Base-by-base conservation (phyloP, 2,888 invertebrate genomes). In the Xestobium rufovillosum region DNA sequence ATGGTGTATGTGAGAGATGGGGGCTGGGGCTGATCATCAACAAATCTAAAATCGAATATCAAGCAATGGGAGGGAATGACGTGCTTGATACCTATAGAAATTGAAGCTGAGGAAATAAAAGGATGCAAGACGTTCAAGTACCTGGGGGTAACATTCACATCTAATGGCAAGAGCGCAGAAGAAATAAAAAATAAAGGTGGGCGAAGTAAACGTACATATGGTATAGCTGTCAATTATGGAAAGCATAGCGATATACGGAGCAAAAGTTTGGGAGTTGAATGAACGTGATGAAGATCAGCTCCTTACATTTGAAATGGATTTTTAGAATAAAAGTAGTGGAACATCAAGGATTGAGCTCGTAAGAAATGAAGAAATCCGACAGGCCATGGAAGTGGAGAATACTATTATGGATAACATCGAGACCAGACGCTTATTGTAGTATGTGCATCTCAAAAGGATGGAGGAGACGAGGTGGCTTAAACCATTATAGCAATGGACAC, bases 91-190 rank as follows among this genome's bases (percentile, higher is more conserved):
- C n/a, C n/a, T n/a, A 8, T 31, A 14, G 6, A 31, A 8, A 13
- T 31, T 9, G 31, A 13, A 16, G 4, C 6, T 13, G 31, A 15
- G 8, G 8, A 31, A 31, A 31, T 31, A 8, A 31, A 31, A 15
- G 15, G 15, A 14, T 31, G 31, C 10, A 10, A 6, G 8, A 8
- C 14, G 4, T 31, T 31, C 15, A 14, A 14, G 14, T 31, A 31
- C 31, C 31, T 31, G 8, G 31, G 31, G 4, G 31, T 31, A 9
- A 31, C 31, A 13, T 6, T 31, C 11, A 10, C 31, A 10, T 31
- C 31, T 13, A 31, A 31, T 9, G 15, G 31, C 13, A 31, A 13
- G 6, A 31, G 31, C 15, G 13, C 14, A 9, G 28, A 6, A 4
- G 28, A 8, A 8, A 27, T 27, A 6, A 6, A 8, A 10, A 27